Evolutionary conservation across 2,888 invertebrate species (phyloP).

Genomic region (Meliscaeva auricollis): DNA sequence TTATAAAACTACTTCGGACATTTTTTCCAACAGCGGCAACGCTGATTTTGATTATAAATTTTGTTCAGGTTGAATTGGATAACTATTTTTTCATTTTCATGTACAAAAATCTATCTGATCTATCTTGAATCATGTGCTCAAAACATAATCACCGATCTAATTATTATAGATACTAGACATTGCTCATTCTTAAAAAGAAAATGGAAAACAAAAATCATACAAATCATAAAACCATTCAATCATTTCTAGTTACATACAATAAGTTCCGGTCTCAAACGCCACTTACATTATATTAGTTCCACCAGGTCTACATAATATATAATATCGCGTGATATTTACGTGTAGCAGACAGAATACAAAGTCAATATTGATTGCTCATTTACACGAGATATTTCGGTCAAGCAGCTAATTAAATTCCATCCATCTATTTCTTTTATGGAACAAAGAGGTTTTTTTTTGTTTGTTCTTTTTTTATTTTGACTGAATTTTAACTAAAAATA

Average conservation of each 20-base stretch:
- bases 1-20: too few species aligned
- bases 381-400: conserved; percentile 19
- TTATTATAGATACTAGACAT: too few species aligned
- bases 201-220: too few species aligned
- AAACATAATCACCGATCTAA: too few species aligned
- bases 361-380: conserved; percentile 11
- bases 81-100: too few species aligned
- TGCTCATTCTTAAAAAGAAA: too few species aligned
- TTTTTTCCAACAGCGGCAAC: too few species aligned
- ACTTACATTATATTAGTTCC: not conserved
- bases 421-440: not conserved
- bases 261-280: not conserved
- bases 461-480: not conserved
- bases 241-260: not conserved
- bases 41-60: too few species aligned
- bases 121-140: too few species aligned
- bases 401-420: conserved; percentile 21
- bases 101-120: too few species aligned
- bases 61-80: too few species aligned
- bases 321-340: not conserved
- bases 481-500: not conserved
- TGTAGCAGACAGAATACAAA: not conserved
- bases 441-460: not conserved
- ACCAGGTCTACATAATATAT: not conserved
- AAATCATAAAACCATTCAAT: too few species aligned